A percentile compares a stretch with the other conserved stretches of the same genome.
Conservation (phyloP, 2,888 invertebrate species). For the Strigamia transsilvanica region DNA sequence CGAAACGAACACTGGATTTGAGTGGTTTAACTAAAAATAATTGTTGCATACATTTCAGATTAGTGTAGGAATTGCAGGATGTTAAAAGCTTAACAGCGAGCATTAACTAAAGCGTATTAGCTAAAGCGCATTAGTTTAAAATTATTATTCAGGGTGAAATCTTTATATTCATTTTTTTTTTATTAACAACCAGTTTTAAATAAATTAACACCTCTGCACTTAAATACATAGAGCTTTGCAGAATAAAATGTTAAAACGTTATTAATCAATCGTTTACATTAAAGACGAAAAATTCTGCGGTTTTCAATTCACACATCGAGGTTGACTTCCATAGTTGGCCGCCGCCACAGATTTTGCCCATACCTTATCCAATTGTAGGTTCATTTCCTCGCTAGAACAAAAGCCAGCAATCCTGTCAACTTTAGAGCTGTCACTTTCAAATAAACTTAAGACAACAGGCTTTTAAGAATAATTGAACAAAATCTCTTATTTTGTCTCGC, state of each 20-base stretch:
- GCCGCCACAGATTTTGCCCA: background rate
- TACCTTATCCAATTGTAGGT: background rate
- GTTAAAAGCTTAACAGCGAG: background rate
- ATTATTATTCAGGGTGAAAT: background rate
- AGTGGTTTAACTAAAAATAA: background rate
- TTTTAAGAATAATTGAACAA: too few relatives aligned
- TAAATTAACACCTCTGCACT: too few relatives aligned
- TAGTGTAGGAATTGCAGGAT: background rate
- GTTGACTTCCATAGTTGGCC: background rate
- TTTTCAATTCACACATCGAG: background rate
- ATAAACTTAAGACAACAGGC: background rate
- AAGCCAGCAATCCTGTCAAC: background rate
- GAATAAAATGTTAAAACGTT: background rate
- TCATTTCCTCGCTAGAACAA: background rate
- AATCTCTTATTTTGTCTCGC: too few relatives aligned
- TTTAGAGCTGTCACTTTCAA: background rate
- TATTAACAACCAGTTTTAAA: too few relatives aligned
- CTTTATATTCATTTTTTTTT: background rate
- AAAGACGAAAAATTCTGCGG: background rate
- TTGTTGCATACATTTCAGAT: background rate
- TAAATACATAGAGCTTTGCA: too few relatives aligned
- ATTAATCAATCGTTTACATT: constrained; percentile 6
- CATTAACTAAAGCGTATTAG: background rate
- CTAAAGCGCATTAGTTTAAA: background rate
- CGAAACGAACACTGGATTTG: background rate